Conservation (phyloP, 2,888 invertebrate species). For the Cheilosia variabilis region DNA sequence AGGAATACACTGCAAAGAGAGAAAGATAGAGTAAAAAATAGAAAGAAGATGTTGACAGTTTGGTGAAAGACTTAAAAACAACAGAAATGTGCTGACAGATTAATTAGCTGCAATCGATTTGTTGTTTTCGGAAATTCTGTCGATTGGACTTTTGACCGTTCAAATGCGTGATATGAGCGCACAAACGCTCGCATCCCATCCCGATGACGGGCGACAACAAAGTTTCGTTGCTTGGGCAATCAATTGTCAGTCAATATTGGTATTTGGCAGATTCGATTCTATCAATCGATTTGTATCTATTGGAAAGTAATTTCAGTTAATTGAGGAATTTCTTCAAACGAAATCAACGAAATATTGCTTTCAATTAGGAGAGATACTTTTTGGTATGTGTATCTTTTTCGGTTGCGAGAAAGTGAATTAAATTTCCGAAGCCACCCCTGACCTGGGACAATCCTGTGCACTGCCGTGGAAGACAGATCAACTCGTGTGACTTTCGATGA, state of each 20-base stretch:
- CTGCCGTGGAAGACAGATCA: not conserved
- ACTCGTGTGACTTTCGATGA: not conserved
- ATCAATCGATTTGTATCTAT: constrained; percentile 58
- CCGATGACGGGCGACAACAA: no score
- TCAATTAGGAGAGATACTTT: constrained; percentile 20
- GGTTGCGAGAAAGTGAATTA: constrained; percentile 44
- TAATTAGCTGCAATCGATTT: constrained; percentile 59
- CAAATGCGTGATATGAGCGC: constrained; percentile 8
- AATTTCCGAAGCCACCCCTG: constrained; percentile 30
- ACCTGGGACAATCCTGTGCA: constrained; percentile 39
- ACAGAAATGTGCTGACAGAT: constrained; percentile 53
- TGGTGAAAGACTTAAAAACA: constrained; percentile 19
- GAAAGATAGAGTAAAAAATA: not conserved
- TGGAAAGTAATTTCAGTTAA: constrained; percentile 37
- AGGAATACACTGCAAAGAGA: constrained; percentile 24
- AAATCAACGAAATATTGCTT: constrained; percentile 25
- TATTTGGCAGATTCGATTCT: constrained; percentile 15
- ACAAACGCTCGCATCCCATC: not conserved
- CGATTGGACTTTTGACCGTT: constrained; percentile 62
- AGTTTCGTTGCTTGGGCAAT: constrained; percentile 37
- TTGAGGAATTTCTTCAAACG: constrained; percentile 49
- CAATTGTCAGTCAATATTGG: constrained; percentile 56
- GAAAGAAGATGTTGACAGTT: not conserved
- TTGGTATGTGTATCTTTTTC: not conserved
- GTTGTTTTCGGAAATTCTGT: constrained; percentile 4